Conservation (phyloP, 2,888 invertebrate genomes). For the Lapara coniferarum region DNA sequence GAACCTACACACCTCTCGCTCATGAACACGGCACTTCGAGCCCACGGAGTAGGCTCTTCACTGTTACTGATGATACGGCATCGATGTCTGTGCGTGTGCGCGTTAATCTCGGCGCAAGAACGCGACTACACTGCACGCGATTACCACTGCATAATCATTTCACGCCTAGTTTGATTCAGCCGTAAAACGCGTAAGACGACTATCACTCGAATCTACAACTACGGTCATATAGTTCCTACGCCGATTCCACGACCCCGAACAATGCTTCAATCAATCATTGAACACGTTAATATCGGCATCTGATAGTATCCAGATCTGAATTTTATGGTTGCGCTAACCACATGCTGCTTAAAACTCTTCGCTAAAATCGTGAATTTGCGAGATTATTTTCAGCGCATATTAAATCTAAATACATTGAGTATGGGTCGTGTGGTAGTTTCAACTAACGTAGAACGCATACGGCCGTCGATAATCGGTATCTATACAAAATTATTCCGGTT, state of each 20-base stretch:
- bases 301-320: slow-evolving; percentile 68
- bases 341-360: slow-evolving; percentile 60
- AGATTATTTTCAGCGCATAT: slow-evolving; percentile 46
- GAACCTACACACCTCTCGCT: slow-evolving; percentile 55
- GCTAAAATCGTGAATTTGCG: slow-evolving; percentile 60
- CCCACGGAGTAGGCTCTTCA: slow-evolving; percentile 4
- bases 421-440: slow-evolving; percentile 19
- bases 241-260: slow-evolving; percentile 52
- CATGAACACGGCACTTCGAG: slow-evolving; percentile 47
- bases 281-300: slow-evolving; percentile 66
- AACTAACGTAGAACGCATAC: background rate
- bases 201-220: slow-evolving; percentile 44
- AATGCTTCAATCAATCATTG: slow-evolving; percentile 75
- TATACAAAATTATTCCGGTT: too few species aligned
- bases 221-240: slow-evolving; percentile 28
- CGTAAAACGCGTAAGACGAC: slow-evolving; percentile 65
- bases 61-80: slow-evolving; percentile 20
- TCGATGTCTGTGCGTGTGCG: slow-evolving; percentile 52
- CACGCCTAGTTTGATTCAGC: slow-evolving; percentile 62
- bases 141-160: slow-evolving; percentile 66
- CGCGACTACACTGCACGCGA: slow-evolving; percentile 66
- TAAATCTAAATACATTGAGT: slow-evolving; percentile 33
- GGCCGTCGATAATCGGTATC: too few species aligned
- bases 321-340: slow-evolving; percentile 69
- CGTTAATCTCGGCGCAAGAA: slow-evolving; percentile 49